Conservation (phyloP, 2,113 vertebrate genomes). For the Entosphenus tridentatus region DNA sequence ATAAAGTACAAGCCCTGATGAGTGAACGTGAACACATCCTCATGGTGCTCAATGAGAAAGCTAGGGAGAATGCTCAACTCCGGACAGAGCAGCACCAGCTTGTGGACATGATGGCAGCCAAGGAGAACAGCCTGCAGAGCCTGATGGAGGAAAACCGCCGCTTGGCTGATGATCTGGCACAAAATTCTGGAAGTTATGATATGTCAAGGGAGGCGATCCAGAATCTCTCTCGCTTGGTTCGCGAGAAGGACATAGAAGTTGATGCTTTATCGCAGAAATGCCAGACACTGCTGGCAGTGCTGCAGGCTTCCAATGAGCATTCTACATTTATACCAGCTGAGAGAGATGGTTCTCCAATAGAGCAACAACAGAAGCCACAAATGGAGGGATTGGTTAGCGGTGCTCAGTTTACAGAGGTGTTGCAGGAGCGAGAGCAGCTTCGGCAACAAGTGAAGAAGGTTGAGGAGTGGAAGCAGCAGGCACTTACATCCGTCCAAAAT, state of each 20-base stretch:
- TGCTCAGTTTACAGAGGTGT: conserved; percentile 82
- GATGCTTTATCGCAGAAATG: conserved; percentile 87
- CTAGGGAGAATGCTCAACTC: conserved; percentile 68
- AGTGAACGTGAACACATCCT: conserved; percentile 64
- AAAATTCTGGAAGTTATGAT: conserved; percentile 42
- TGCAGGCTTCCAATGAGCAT: conserved; percentile 32
- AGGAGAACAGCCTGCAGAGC: conserved; percentile 56
- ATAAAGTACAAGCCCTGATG: conserved; percentile 60
- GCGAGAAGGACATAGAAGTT: conserved; percentile 94
- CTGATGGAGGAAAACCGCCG: conserved; percentile 70
- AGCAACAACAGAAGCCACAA: no score
- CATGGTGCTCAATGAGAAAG: conserved; percentile 71
- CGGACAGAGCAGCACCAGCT: conserved; percentile 64
- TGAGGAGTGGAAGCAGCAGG: conserved; percentile 97
- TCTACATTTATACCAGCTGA: no score
- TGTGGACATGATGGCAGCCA: conserved; percentile 64
- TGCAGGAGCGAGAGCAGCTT: conserved; percentile 64
- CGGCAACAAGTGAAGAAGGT: conserved; percentile 96
- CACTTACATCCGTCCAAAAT: conserved; percentile 83
- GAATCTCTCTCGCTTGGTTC: conserved; percentile 80
- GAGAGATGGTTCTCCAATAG: no score
- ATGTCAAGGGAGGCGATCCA: conserved; percentile 94
- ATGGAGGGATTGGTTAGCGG: conserved; percentile 44
- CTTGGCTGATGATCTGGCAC: conserved; percentile 14
- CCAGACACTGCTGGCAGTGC: conserved; percentile 59